Conservation (phyloP, 53 echinoderm and acorn worm genomes). For the Astropecten irregularis region DNA sequence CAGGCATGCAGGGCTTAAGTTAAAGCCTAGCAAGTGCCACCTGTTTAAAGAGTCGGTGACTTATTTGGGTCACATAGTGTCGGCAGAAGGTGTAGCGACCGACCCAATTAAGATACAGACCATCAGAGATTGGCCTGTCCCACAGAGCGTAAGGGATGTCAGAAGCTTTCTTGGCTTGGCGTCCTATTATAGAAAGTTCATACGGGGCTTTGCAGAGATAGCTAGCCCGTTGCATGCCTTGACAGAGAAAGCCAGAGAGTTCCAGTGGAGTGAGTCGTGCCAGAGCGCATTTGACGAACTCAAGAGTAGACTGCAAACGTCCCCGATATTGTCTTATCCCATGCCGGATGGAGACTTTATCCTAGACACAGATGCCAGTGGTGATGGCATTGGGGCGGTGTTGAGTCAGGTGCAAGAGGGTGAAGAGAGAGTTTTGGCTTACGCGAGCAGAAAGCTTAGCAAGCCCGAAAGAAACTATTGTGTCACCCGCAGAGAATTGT, state of each 20-base stretch:
- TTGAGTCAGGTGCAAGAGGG: no score
- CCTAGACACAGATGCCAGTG: no score
- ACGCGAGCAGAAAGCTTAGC: no score
- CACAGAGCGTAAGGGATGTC: not conserved
- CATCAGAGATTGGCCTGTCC: not conserved
- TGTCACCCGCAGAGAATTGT: no score
- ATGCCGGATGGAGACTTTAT: no score
- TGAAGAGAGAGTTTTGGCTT: no score
- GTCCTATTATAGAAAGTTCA: not conserved
- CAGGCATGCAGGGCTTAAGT: conserved; percentile 19
- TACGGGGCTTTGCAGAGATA: no score
- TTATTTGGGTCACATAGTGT: not conserved
- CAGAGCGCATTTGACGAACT: not conserved
- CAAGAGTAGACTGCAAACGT: not conserved
- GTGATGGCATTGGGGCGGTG: no score
- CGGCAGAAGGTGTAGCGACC: not conserved
- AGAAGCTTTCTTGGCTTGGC: conserved; percentile 6
- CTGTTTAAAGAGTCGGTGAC: not conserved
- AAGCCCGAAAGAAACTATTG: no score
- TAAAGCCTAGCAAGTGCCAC: no score
- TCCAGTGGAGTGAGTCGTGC: not conserved
- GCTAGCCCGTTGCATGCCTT: not conserved
- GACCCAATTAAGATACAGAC: conserved; percentile 20
- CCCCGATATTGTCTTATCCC: not conserved
- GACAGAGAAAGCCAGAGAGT: not conserved